A percentile compares a stretch with the other conserved stretches of the same genome.
phyloP scores from a whole-genome alignment of 2,888 invertebrate species.

The Meta bourneti region DNA sequence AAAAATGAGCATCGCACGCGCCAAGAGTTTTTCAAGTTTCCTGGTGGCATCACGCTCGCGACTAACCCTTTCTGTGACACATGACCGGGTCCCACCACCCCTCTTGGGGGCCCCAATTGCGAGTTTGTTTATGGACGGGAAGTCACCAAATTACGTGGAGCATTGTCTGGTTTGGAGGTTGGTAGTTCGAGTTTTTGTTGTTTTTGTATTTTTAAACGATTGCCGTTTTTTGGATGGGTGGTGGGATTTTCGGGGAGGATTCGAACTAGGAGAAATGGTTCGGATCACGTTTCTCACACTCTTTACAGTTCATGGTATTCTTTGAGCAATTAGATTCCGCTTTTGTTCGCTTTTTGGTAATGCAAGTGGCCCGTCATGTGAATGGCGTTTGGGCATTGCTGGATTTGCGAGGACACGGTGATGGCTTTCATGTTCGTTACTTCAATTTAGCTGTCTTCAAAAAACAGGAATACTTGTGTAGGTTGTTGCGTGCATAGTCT shows the following conservation, averaged over 20 bases:
- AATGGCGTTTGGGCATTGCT: too few relatives aligned
- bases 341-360: background rate
- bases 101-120: background rate
- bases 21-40: conserved; percentile 66
- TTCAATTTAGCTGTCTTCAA: too few relatives aligned
- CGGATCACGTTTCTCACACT: background rate
- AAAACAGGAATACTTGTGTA: too few relatives aligned
- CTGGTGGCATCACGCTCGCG: conserved; percentile 7
- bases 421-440: too few relatives aligned
- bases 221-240: background rate
- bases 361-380: background rate
- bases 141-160: conserved; percentile 9
- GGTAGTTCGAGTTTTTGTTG: too few relatives aligned
- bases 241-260: background rate
- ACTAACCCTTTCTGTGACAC: conserved; percentile 55
- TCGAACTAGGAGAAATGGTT: background rate
- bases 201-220: too few relatives aligned
- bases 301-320: background rate
- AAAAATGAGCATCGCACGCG: conserved; percentile 70
- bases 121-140: background rate
- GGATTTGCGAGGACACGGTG: too few relatives aligned
- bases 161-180: conserved; percentile 5
- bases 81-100: background rate
- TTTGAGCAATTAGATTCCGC: background rate
- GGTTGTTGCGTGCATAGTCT: too few relatives aligned